Conservation (phyloP, 2,888 invertebrate species). For the Zele albiditarsus region DNA sequence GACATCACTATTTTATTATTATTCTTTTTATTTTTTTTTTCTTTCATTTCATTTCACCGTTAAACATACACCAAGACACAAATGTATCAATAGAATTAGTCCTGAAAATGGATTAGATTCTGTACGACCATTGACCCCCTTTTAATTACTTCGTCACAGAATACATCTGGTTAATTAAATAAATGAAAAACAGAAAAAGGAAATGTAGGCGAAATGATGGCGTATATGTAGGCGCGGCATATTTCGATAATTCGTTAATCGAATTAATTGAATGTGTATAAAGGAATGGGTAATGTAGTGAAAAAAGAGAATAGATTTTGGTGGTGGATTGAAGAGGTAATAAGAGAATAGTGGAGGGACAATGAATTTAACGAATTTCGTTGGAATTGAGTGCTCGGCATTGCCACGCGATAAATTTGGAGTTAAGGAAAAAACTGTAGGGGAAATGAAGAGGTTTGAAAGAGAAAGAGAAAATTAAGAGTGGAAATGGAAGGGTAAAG, state of each 20-base stretch:
- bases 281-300: background rate
- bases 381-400: constrained; percentile 35
- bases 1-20: constrained; percentile 29
- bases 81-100: constrained; percentile 24
- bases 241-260: constrained; percentile 47
- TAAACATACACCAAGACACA: background rate
- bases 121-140: constrained; percentile 43
- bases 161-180: constrained; percentile 50
- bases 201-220: constrained; percentile 20
- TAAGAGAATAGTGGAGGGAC: background rate
- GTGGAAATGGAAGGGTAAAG: constrained; percentile 40
- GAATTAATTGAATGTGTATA: constrained; percentile 35
- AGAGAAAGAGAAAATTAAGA: constrained; percentile 46
- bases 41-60: constrained; percentile 26
- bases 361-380: constrained; percentile 29
- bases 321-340: constrained; percentile 1
- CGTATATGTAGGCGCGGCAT: constrained; percentile 47
- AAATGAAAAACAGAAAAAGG: constrained; percentile 35
- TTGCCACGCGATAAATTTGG: constrained; percentile 37
- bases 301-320: background rate
- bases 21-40: constrained; percentile 25
- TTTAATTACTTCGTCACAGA: constrained; percentile 49
- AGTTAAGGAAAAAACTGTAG: constrained; percentile 41
- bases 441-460: constrained; percentile 35
- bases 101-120: constrained; percentile 47